A percentile compares a stretch with the other conserved stretches of the same genome.
Conservation (phyloP, 2,113 vertebrate species). For the Rhynchopsitta pachyrhyncha region DNA sequence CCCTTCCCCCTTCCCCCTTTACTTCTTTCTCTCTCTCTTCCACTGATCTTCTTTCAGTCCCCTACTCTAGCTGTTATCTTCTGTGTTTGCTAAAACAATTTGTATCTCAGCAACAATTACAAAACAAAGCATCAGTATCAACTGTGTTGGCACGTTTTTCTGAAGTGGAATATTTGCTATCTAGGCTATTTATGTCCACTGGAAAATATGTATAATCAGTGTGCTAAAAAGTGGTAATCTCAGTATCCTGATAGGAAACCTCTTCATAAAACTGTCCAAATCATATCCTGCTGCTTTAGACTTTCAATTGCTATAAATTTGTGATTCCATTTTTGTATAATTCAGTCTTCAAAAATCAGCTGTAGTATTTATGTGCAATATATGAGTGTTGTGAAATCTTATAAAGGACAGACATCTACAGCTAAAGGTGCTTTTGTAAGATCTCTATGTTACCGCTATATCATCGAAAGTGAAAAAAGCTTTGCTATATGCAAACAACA, state of each 20-base stretch:
- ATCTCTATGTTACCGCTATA: neutral
- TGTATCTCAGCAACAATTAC: constrained; percentile 60
- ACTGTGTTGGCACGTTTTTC: constrained; percentile 53
- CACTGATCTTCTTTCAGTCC: constrained; percentile 6
- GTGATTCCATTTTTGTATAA: neutral
- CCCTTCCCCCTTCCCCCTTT: neutral
- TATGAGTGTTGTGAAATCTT: neutral
- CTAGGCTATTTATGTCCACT: constrained; percentile 25
- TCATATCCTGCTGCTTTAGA: constrained; percentile 6
- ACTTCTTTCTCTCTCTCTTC: neutral
- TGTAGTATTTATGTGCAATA: neutral
- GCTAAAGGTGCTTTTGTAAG: neutral
- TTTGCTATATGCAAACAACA: neutral
- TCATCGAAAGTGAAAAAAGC: neutral
- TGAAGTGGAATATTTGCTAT: constrained; percentile 7
- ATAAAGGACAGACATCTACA: neutral
- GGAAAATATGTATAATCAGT: constrained; percentile 48
- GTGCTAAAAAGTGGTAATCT: constrained; percentile 15
- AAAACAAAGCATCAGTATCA: constrained; percentile 53
- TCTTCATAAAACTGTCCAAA: neutral
- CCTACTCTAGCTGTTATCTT: constrained; percentile 39
- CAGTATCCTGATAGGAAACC: neutral
- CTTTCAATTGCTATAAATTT: neutral
- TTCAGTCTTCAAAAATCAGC: neutral
- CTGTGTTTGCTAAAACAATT: constrained; percentile 40